Base-by-base conservation (phyloP, 2,797 vertebrate genomes). In the Pelobates cultripes region DNA sequence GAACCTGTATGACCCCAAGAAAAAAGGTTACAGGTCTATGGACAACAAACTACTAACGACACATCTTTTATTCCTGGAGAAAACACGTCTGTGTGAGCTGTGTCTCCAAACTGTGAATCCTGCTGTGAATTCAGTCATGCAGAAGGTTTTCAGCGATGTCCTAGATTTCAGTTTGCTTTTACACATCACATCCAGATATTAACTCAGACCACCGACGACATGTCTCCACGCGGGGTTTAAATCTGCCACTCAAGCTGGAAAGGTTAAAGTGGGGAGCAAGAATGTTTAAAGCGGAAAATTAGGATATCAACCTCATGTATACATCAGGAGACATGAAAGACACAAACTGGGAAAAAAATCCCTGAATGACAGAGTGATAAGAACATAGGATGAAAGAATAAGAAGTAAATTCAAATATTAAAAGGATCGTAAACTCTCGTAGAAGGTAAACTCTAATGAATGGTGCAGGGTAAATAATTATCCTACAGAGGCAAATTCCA, bases 131-230 rank as follows among this genome's bases (percentile, higher is more conserved):
- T 70, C 76, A 78, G 68, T n/a, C 9, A 14, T 17, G 77, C 68
- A 53, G 68, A 78, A 70, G 14, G 12, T 40, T 40, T 72, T 64
- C 61, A 51, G 47, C 72, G 4, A 4, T 71, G 77, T 13, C 68
- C 77, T 78, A 78, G 42, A 60, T 70, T 63, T 73, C 53, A 40
- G 43, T 70, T 45, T 44, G 42, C 41, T n/a, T 51, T 67, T 14
- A 64, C 43, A 66, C 73, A 75, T 75, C 73, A 10, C 15, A 51
- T 64, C 44, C 15, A 45, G 3, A 12, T 43, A 60, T 78, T 70
- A 78, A 78, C 76, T 73, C 72, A 9, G 61, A n/a, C 60, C 73
- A 44, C 6, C 2, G 9, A 55, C 42, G 75, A 43, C 40, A 7
- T 8, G 17, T 13, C 60, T 40, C 61, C 61, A 64, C n/a, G 28